phyloP scores from a whole-genome alignment of 2,888 invertebrate species.

The Agriopis aurantiaria region DNA sequence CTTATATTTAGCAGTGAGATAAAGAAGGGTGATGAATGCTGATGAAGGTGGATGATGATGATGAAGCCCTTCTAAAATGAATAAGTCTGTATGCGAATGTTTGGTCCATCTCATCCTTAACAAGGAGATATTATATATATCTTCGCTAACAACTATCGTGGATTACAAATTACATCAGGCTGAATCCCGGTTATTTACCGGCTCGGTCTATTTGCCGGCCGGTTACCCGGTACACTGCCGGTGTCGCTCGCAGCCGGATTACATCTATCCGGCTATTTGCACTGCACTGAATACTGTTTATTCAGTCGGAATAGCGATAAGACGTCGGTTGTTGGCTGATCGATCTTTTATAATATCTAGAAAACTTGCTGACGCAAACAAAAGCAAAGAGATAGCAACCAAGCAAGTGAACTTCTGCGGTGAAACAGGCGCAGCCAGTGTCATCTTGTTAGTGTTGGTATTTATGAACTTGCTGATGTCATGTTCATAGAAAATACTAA shows the following conservation, averaged over 20 bases:
- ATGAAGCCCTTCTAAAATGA: too few relatives aligned
- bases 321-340: not conserved
- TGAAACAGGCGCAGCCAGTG: not conserved
- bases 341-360: not conserved
- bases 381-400: not conserved
- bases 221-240: constrained; percentile 1
- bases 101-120: not conserved
- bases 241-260: constrained; percentile 9
- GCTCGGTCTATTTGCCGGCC: not conserved
- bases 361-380: not conserved
- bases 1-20: too few relatives aligned
- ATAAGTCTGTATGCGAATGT: not conserved
- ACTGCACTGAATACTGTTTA: constrained; percentile 11
- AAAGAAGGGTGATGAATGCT: too few relatives aligned
- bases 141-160: not conserved
- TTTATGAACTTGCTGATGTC: too few relatives aligned
- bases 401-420: not conserved
- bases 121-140: not conserved
- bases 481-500: too few relatives aligned
- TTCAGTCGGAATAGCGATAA: constrained; percentile 5
- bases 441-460: not conserved
- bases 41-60: too few relatives aligned
- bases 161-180: not conserved
- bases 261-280: constrained; percentile 14
- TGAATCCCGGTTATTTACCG: constrained; percentile 7